A percentile compares a stretch with the other conserved stretches of the same genome.
These are phyloP conservation scores for Brassicogethes aeneus DNA, from an alignment of 2,888 invertebrate species.

Conservation along the genomic window DNA sequence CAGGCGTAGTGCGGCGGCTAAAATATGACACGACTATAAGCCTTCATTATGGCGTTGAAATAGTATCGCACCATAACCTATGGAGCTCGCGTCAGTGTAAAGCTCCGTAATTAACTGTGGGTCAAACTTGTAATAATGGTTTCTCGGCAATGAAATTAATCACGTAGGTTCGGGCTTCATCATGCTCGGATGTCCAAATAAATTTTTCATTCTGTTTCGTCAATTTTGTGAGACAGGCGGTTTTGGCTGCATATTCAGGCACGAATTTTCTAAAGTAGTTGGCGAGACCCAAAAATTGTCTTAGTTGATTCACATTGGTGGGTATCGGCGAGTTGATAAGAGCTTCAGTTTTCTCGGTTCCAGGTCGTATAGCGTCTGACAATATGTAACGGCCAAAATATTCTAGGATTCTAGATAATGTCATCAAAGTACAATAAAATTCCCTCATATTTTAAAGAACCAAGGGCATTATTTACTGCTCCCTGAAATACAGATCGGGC, in stretches of 20 bases:
- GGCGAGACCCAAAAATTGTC: constrained; percentile 26
- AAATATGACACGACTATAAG: constrained; percentile 16
- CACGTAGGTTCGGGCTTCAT: constrained; percentile 12
- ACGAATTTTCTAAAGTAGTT: constrained; percentile 27
- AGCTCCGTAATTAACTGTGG: constrained; percentile 9
- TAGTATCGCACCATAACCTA: constrained; percentile 14
- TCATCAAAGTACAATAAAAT: constrained; percentile 1
- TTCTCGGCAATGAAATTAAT: constrained; percentile 5
- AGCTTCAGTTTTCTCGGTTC: constrained; percentile 19
- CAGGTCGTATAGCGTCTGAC: constrained; percentile 20
- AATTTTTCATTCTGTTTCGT: no score
- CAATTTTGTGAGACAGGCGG: no score
- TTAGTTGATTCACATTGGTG: constrained; percentile 21
- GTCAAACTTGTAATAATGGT: constrained; percentile 9
- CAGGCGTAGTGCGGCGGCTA: constrained; percentile 14
- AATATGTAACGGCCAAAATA: constrained; percentile 25
- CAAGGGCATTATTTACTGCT: constrained; percentile 1
- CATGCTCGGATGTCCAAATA: no score
- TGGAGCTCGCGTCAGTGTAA: constrained; percentile 10
- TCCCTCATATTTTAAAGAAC: background rate
- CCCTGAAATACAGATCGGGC: constrained; percentile 18
- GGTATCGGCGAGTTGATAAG: no score
- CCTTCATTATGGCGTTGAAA: constrained; percentile 12
- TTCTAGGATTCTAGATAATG: constrained; percentile 10
- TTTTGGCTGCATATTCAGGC: constrained; percentile 18